These are phyloP conservation scores for Discoglossus pictus DNA, from an alignment of 2,797 vertebrate genomes.

Conservation along the genomic window DNA sequence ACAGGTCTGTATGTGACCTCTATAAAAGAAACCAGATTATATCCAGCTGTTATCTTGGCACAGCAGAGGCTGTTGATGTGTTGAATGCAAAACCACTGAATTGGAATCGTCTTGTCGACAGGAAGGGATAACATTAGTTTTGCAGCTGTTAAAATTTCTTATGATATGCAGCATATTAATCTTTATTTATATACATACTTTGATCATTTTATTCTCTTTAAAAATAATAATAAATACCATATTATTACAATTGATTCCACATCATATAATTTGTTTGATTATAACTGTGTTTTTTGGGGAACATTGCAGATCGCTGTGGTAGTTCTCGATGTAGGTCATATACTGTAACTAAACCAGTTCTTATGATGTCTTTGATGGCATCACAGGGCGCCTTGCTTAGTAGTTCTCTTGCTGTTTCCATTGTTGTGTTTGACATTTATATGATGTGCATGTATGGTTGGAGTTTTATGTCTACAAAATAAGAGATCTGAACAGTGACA, in stretches of 20 bases:
- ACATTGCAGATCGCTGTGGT: conserved; percentile 11
- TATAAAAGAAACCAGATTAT: conserved; percentile 41
- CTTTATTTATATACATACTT: too few species aligned
- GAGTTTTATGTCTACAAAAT: background rate
- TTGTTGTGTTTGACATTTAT: background rate
- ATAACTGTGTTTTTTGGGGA: background rate
- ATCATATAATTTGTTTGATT: too few species aligned
- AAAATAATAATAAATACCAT: too few species aligned
- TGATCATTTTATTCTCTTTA: too few species aligned
- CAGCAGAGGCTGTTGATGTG: conserved; percentile 56
- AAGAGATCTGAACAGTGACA: too few species aligned
- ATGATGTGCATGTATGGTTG: background rate
- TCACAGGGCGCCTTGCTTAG: conserved; percentile 15
- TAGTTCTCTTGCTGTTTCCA: conserved; percentile 6
- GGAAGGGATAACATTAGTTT: conserved; percentile 30
- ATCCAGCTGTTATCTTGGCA: conserved; percentile 56
- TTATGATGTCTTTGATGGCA: conserved; percentile 21
- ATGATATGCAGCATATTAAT: conserved; percentile 6
- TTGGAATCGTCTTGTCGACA: conserved; percentile 46
- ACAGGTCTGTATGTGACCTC: conserved; percentile 49
- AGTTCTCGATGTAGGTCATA: conserved; percentile 38
- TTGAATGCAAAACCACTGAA: conserved; percentile 54
- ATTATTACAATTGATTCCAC: too few species aligned
- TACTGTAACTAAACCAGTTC: conserved; percentile 19
- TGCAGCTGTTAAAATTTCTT: conserved; percentile 13